Base-by-base conservation (phyloP, 2,113 vertebrate genomes). In the Macquaria australasica region DNA sequence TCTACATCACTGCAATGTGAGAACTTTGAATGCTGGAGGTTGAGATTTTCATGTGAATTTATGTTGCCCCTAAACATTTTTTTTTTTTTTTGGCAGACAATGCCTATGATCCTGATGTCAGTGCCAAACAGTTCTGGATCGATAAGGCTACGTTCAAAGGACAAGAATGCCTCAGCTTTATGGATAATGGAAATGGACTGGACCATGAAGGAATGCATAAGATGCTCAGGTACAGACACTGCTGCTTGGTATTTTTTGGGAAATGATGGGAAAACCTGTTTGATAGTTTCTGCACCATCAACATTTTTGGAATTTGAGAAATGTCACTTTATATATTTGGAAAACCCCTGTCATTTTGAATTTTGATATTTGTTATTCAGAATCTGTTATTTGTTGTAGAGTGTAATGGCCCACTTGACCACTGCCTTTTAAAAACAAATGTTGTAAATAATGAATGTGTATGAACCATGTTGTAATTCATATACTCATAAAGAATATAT, bases 101-200 rank as follows among this genome's bases (percentile, higher is more conserved):
- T 91, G 98, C 98, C 58, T 99, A 98, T 0, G 98, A 99, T 89
- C 97, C 98, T 73, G 98, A 99, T 88, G 98, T 98, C 86, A 97
- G 86, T 1, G 98, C 98, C 81, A 98, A 97, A 28, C 96, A 97
- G 88, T 97, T 99, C 80, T 99, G 98, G 98, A 99, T 99, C 59
- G 97, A 99, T 94, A 97, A 98, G 89, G 98, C 97, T 0, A n/a
- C 93, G 76, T 93, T 99, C 73, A 94, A 93, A 1, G 84, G 71
- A 50, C 51, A 88, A 1, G 92, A 96, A 45, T 98, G 98, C 87
- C 95, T 99, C 87, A 98, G 69, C 0, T 99, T 99, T 85, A 97
- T 97, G 72, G 98, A 99, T 63, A 97, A 99, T 67, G 98, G 98
- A 56, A 97, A 97, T 5, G 98, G 98, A 2, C 96, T 99, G 95